Evolutionary conservation across 2,888 invertebrate genomes (phyloP), one percentile per base, ranked within the genome.

Genomic region (Euphydryas editha): DNA sequence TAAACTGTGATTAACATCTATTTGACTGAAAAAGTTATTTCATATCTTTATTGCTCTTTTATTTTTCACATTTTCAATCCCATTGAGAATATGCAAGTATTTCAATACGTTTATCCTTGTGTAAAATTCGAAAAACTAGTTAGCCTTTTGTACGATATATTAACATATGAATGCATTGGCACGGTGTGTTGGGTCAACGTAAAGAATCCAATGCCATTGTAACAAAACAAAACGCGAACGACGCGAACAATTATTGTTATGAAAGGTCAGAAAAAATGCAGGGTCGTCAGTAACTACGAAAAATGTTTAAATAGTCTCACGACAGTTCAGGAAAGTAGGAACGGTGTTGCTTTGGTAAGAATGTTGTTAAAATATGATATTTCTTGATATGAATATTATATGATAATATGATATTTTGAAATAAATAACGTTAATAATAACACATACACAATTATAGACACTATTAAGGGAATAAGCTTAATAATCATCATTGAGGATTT

Each of bases 161-260:
- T 62, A 30, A 37, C 56, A 62, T 62, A 62, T 62, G 56, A 57
- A 62, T 56, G 56, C 46, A 62, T 20, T 20, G 17, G 20, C 47
- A 44, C 21, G 36, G 30, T 1, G 17, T 57, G 17, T 10, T 21
- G 47, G 47, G 47, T 47, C 21, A 17, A 21, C 10, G 37, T 56
- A 37, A 61, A 30, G 47, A 37, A 56, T 44, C 46, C 30, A 6
- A 56, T 62, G 36, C 10, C 42, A 62, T 36, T 62, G 56, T 15
- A 20, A 51, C 11, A 15, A 36, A 30, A 21, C n/a, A 7, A 36
- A 30, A 13, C 47, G 20, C 20, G n/a, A 62, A 8, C 13, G 15
- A 15, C n/a, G 11, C 55, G 21, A 11, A 18, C 55, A 18, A 10
- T 8, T 30, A 55, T 55, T 44, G 54, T 30, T 24, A 46, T 62